phyloP scores from a whole-genome alignment of 1,140 invertebrate genomes.

The Akabosia matsudoensis region DNA sequence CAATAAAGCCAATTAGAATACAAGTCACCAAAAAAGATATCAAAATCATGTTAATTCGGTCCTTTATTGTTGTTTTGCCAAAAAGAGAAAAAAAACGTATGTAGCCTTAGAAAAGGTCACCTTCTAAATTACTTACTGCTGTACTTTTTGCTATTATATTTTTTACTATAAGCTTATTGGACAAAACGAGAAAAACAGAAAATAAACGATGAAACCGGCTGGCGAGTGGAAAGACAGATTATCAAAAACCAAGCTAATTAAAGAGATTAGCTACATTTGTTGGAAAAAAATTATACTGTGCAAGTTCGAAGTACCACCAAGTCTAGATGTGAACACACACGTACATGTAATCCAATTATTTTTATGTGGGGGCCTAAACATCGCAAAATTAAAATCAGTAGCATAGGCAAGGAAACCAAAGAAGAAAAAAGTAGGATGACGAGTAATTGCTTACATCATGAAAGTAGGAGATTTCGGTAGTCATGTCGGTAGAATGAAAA shows the following conservation, averaged over 20 bases:
- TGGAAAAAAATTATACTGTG: no score
- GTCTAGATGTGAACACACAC: no score
- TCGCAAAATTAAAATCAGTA: not conserved
- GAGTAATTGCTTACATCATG: slow-evolving; percentile 36
- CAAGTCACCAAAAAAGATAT: not conserved
- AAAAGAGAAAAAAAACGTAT: no score
- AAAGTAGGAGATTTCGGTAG: slow-evolving; percentile 46
- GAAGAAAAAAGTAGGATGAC: not conserved
- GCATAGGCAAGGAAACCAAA: not conserved
- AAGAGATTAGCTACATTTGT: no score
- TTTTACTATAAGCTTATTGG: not conserved
- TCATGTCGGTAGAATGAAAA: slow-evolving; percentile 18
- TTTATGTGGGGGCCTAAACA: not conserved
- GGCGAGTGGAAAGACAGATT: no score
- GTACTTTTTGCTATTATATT: not conserved
- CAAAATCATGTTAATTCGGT: slow-evolving; percentile 3
- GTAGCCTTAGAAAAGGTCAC: slow-evolving; percentile 22
- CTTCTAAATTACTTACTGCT: not conserved
- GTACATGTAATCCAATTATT: no score
- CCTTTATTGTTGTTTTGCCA: not conserved
- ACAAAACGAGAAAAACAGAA: not conserved
- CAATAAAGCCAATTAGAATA: slow-evolving; percentile 5
- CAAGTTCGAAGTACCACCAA: no score
- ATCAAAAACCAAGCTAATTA: no score
- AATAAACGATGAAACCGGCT: no score